phyloP scores from a whole-genome alignment of 2,888 invertebrate genomes.

The Latheticus oryzae region DNA sequence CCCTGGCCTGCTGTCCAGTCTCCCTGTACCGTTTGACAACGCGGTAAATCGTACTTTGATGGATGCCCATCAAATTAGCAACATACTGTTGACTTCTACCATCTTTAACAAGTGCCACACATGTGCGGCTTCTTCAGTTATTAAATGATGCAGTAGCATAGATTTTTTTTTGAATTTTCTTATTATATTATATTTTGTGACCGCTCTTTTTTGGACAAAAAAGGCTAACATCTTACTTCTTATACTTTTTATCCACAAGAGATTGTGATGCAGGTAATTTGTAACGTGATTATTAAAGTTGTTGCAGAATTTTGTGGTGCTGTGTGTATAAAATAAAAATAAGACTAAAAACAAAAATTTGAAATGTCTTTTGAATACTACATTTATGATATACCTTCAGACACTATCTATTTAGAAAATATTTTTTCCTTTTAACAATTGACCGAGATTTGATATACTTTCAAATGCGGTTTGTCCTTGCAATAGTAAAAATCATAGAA shows the following conservation, averaged over 20 bases:
- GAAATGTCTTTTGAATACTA: no score
- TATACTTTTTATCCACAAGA: not conserved
- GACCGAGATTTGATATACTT: no score
- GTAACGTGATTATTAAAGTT: not conserved
- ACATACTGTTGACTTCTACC: not conserved
- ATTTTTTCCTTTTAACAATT: no score
- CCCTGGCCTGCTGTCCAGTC: not conserved
- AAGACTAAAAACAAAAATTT: no score
- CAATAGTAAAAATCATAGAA: constrained; percentile 1
- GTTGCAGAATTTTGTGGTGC: not conserved
- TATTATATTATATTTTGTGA: not conserved
- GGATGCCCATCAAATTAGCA: not conserved
- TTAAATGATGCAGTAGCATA: not conserved
- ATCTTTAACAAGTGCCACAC: not conserved
- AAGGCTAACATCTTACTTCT: not conserved
- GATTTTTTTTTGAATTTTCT: not conserved
- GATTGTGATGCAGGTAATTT: not conserved
- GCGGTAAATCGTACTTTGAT: not conserved
- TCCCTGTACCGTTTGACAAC: not conserved
- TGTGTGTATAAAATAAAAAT: no score
- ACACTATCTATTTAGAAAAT: no score
- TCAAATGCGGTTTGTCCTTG: not conserved
- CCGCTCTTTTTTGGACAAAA: not conserved
- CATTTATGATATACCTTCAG: no score
- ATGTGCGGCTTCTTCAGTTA: not conserved